A percentile compares a stretch with the other conserved stretches of the same genome.
Conservation (phyloP, 1,140 invertebrate species). For the Drosophila lacteicornis region DNA sequence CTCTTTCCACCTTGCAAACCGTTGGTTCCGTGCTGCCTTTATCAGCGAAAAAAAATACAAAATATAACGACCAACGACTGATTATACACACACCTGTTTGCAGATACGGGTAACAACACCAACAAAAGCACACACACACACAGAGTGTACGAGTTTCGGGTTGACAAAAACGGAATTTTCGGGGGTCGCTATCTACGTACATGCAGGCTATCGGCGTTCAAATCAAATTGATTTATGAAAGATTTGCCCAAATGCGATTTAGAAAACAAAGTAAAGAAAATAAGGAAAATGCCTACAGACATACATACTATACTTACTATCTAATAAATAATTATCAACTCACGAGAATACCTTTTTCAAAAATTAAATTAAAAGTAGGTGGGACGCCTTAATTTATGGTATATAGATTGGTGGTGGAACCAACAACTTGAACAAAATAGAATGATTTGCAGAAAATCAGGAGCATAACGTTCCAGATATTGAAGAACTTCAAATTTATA, state of each 20-base stretch:
- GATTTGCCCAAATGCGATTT: slow-evolving; percentile 70
- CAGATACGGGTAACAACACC: slow-evolving; percentile 7
- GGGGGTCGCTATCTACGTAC: slow-evolving; percentile 52
- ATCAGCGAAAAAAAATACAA: slow-evolving; percentile 31
- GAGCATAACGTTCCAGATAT: background rate
- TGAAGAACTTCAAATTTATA: background rate
- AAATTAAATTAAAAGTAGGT: slow-evolving; percentile 16
- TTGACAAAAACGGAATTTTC: slow-evolving; percentile 30
- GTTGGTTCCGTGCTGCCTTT: slow-evolving; percentile 72
- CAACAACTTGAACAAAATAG: background rate
- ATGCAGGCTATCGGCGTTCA: slow-evolving; percentile 45
- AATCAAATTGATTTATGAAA: slow-evolving; percentile 82
- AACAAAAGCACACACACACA: slow-evolving; percentile 8
- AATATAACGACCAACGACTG: slow-evolving; percentile 41
- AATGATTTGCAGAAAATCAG: slow-evolving; percentile 3
- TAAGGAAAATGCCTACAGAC: background rate
- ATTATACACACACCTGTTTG: slow-evolving; percentile 51
- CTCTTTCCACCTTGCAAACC: slow-evolving; percentile 8
- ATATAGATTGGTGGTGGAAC: background rate
- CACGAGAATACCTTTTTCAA: background rate
- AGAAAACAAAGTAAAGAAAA: slow-evolving; percentile 1
- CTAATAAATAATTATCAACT: slow-evolving; percentile 15
- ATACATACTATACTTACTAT: slow-evolving; percentile 14
- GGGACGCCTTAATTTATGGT: background rate
- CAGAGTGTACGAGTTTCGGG: slow-evolving; percentile 1